A percentile compares a stretch with the other conserved stretches of the same genome.
Evolutionary conservation across 2,888 invertebrate species (phyloP).

Genomic region (Blera fallax): DNA sequence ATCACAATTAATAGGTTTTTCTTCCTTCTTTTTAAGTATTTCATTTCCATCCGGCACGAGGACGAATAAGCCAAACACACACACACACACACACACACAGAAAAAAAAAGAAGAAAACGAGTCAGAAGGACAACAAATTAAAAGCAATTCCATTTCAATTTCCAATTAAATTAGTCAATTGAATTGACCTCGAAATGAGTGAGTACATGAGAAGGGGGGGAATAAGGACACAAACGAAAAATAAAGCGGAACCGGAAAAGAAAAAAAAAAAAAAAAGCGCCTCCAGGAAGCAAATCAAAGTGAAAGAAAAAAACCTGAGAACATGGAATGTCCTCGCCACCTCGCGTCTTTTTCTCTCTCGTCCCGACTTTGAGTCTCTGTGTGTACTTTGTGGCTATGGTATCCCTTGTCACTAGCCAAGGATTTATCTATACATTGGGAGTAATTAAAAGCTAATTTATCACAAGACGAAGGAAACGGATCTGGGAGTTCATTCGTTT

Average conservation of each 20-base stretch:
- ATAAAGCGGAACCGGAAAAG: neutral
- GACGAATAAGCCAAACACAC: too few relatives aligned
- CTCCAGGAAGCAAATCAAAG: constrained; percentile 7
- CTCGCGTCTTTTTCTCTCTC: neutral
- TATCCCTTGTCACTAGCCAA: constrained; percentile 51
- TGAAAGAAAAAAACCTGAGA: neutral
- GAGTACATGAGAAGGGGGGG: constrained; percentile 10
- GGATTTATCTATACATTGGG: constrained; percentile 66
- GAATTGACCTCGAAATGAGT: constrained; percentile 69
- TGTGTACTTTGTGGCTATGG: constrained; percentile 35
- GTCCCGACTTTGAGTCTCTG: neutral
- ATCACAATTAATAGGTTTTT: constrained; percentile 55
- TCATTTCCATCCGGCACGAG: neutral
- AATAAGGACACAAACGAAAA: neutral
- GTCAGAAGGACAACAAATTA: constrained; percentile 66
- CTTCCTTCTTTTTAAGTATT: neutral
- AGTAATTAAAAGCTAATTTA: constrained; percentile 72
- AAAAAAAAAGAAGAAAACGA: neutral
- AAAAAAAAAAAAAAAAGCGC: constrained; percentile 31
- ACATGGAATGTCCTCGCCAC: constrained; percentile 49
- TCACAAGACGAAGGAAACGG: constrained; percentile 70
- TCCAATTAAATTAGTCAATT: constrained; percentile 70
- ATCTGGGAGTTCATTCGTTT: constrained; percentile 50
- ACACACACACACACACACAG: too few relatives aligned
- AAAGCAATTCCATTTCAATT: constrained; percentile 69